A percentile compares a stretch with the other conserved stretches of the same genome.
Evolutionary conservation across 2,888 invertebrate genomes (phyloP).

Genomic region (Limnephilus lunatus): DNA sequence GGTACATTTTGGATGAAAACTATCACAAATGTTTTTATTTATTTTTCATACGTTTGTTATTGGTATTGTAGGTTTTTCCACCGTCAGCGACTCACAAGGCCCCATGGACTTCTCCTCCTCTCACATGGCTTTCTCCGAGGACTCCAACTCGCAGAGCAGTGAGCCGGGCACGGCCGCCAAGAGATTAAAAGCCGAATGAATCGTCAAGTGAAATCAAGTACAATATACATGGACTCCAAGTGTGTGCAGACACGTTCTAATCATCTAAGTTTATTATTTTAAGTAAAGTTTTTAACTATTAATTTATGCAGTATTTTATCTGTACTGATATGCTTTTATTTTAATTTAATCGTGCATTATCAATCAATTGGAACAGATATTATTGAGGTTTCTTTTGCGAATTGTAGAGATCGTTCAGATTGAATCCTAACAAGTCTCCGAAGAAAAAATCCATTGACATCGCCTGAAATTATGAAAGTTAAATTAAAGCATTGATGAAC

Average conservation of each 20-base stretch:
- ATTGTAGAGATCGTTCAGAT: slow-evolving; percentile 14
- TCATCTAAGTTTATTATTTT: slow-evolving; percentile 24
- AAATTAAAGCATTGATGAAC: background rate
- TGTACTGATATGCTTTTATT: slow-evolving; percentile 26
- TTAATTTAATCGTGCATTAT: background rate
- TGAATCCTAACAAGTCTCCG: slow-evolving; percentile 52
- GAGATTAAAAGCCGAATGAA: slow-evolving; percentile 86
- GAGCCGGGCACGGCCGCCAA: slow-evolving; percentile 83
- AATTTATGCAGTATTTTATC: slow-evolving; percentile 34
- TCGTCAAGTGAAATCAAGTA: background rate
- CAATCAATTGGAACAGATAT: background rate
- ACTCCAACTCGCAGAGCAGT: slow-evolving; percentile 93
- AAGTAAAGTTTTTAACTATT: background rate
- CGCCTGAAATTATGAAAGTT: slow-evolving; percentile 36
- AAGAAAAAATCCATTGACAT: slow-evolving; percentile 53
- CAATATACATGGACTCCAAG: slow-evolving; percentile 23
- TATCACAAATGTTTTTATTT: too few relatives aligned
- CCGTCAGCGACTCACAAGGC: slow-evolving; percentile 93
- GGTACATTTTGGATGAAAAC: too few relatives aligned
- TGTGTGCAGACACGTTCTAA: slow-evolving; percentile 16
- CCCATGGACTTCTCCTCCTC: slow-evolving; percentile 91
- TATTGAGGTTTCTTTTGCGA: background rate
- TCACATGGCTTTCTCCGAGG: slow-evolving; percentile 92
- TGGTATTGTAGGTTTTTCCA: slow-evolving; percentile 86
- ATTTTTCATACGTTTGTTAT: slow-evolving; percentile 26